Conservation (phyloP, 1,140 invertebrate species). For the Heliothis virescens region DNA sequence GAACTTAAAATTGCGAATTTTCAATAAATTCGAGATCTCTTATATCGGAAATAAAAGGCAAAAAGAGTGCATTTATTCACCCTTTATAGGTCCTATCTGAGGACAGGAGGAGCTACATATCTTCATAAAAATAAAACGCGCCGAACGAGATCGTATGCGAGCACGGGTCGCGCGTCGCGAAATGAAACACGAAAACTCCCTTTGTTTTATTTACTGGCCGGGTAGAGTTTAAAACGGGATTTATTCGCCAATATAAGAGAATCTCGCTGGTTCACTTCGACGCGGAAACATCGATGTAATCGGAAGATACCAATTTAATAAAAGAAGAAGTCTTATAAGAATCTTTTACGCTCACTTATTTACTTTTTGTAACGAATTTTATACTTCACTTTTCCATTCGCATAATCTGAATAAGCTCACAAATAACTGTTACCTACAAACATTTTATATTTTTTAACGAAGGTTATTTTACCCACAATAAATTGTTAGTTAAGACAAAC, state of each 20-base stretch:
- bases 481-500: background rate
- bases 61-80: slow-evolving; percentile 43
- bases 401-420: too few species aligned
- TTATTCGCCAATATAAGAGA: slow-evolving; percentile 78
- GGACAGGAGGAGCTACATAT: slow-evolving; percentile 64
- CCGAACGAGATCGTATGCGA: slow-evolving; percentile 59
- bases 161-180: slow-evolving; percentile 58
- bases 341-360: background rate
- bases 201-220: slow-evolving; percentile 75
- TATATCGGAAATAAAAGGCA: slow-evolving; percentile 23
- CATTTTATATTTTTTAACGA: too few species aligned
- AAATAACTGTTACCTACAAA: too few species aligned
- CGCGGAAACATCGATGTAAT: slow-evolving; percentile 29
- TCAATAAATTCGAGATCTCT: slow-evolving; percentile 11
- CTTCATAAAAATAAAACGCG: slow-evolving; percentile 76
- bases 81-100: slow-evolving; percentile 55
- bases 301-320: slow-evolving; percentile 35
- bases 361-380: background rate
- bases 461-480: background rate
- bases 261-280: slow-evolving; percentile 51
- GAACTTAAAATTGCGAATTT: background rate
- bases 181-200: slow-evolving; percentile 76
- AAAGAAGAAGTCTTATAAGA: background rate
- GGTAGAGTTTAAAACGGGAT: slow-evolving; percentile 75
- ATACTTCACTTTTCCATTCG: too few species aligned